Evolutionary conservation across 2,797 vertebrate species (phyloP).

Genomic region (Podarcis lilfordi): DNA sequence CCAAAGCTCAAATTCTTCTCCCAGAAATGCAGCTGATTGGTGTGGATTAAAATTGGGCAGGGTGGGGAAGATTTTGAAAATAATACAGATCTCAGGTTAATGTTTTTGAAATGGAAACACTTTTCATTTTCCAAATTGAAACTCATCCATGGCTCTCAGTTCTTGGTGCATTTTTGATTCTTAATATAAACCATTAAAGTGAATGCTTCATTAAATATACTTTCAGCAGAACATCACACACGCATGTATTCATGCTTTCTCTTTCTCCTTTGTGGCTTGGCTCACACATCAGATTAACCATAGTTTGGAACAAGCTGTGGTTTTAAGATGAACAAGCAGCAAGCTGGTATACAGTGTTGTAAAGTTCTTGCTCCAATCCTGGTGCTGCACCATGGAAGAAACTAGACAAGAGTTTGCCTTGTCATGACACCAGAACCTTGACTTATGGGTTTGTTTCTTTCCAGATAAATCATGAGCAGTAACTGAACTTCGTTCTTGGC

Average conservation of each 20-base stretch:
- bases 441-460: too few relatives aligned
- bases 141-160: not conserved
- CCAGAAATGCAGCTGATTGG: not conserved
- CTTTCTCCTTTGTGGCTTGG: too few relatives aligned
- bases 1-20: not conserved
- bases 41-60: not conserved
- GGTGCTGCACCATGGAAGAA: too few relatives aligned
- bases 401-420: too few relatives aligned
- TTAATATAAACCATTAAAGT: not conserved
- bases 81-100: not conserved
- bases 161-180: not conserved
- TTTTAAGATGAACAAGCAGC: too few relatives aligned
- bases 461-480: too few relatives aligned
- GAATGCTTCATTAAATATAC: not conserved
- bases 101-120: not conserved
- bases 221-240: not conserved
- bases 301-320: not conserved
- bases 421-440: too few relatives aligned
- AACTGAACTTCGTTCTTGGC: too few relatives aligned
- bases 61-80: not conserved
- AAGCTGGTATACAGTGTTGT: too few relatives aligned
- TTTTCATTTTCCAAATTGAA: not conserved
- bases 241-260: too few relatives aligned
- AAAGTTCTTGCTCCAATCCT: too few relatives aligned
- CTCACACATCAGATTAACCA: too few relatives aligned